Evolutionary conservation across 1,140 invertebrate species (phyloP), one percentile per base, ranked within the genome.

Genomic region (Dinothrombium tinctorium): DNA sequence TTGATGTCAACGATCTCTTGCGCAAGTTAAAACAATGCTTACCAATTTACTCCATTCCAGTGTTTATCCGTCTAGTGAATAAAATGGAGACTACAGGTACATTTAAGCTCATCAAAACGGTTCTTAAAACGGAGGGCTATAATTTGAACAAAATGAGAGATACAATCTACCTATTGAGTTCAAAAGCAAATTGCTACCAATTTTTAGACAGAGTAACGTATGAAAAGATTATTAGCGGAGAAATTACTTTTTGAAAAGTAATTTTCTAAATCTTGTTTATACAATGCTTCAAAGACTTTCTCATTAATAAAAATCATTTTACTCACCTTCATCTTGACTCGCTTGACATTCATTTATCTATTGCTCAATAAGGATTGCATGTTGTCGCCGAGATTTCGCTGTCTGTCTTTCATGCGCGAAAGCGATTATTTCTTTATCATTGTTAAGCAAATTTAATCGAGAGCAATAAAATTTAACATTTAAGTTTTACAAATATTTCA

Each of bases 71-170:
- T 48, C 68, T 89, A 9, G 65, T 86, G 40, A 68, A 69, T 21
- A 68, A 71, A 56, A 62, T 90, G 9, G 81, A 89, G 56, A 71
- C 81, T 54, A 94, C 87, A 40, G 78, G 76, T 76, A 94, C 89
- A 5, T 94, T 81, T 55, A 95, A 95, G 58, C 59, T 94, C 49
- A 84, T 83, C 58, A 95, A 94, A 58, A 62, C 76, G 12, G 74
- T 86, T 52, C 69, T 92, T 23, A 79, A 86, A 56, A 77, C 79
- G 50, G 78, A 90, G 56, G 82, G 80, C 8, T 90, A 79, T 55
- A 68, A 94, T 63, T 37, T 37, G n/a, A 8, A n/a, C 8, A 3
- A 4, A n/a, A 43, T 41, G 2, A 28, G 33, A 19, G 42, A 44
- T 22, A 36, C 42, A 17, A n/a, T 44, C 11, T 44, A n/a, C 19